Evolutionary conservation across 1,140 invertebrate genomes (phyloP), one percentile per base, ranked within the genome.

Genomic region (Hylyphantes graminicola): DNA sequence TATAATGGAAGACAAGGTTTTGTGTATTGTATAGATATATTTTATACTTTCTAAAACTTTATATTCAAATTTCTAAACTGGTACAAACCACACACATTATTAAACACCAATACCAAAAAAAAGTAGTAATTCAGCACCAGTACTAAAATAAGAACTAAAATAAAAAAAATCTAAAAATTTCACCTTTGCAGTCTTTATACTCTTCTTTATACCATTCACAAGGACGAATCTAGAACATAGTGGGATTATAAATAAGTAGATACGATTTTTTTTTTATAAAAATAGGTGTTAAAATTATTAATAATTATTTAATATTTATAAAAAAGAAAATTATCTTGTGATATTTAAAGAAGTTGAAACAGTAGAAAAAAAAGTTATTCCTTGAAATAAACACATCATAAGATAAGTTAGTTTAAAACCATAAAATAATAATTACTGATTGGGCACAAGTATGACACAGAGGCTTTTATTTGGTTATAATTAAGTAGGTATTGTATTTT

Each of bases 171-270:
- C 19, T 21, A 3, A 2, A 78, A 48, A 51, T 63, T 79, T 87
- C 90, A 86, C 93, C 93, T 79, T 87, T 93, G 88, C 95, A 97
- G 82, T 96, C 94, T 53, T 91, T 90, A 87, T 94, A 95, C 90
- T 96, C 95, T 79, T 94, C 94, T 86, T 93, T 91, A 88, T 96
- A 96, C 5, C 92, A 67, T 15, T 91, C 87, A 90, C 95, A 96
- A 11, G 93, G 92, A 87, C 93, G 64, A 48, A 89, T 84, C 88
- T 89, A 53, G 11, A 87, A 86, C 73, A 86, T 1, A 55, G 35
- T 35, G 35, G 35, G 5, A 35, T 2, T 17, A 76, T 15, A 61
- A 17, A 50, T 61, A 61, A 15, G 19, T 13, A 19, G 61, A n/a
- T 17, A 17, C 13, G 5, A n/a, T 9, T 17, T 54, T 54, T 17